Conservation (phyloP, 53 echinoderm and acorn worm genomes). For the Luidia sarsii region DNA sequence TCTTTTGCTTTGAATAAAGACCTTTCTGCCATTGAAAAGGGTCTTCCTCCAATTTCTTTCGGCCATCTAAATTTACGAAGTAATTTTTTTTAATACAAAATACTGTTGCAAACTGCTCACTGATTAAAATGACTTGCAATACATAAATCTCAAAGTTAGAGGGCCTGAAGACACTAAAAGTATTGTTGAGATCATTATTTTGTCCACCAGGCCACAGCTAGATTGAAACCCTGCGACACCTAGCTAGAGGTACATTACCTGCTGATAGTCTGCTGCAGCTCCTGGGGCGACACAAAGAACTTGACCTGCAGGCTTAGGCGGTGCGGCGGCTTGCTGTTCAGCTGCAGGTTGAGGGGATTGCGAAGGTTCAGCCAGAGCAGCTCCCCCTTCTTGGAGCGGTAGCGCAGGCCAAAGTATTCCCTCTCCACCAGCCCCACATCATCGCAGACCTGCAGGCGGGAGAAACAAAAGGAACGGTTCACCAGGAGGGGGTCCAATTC, state of each 20-base stretch:
- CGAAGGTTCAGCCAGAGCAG: constrained; percentile 93
- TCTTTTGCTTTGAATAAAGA: too few relatives aligned
- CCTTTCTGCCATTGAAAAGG: too few relatives aligned
- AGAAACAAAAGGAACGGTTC: too few relatives aligned
- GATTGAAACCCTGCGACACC: neutral
- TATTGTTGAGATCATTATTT: neutral
- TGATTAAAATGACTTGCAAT: too few relatives aligned
- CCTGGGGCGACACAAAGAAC: constrained; percentile 97
- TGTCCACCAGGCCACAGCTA: neutral
- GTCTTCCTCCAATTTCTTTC: neutral
- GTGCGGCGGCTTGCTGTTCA: constrained; percentile 80
- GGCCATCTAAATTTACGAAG: neutral
- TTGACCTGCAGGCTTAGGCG: constrained; percentile 98
- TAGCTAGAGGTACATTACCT: constrained; percentile 64
- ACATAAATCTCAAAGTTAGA: too few relatives aligned
- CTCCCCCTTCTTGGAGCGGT: constrained; percentile 87
- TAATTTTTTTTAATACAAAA: neutral
- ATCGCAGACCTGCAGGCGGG: constrained; percentile 98
- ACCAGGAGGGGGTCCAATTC: too few relatives aligned
- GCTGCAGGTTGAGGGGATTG: constrained; percentile 86
- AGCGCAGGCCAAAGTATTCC: constrained; percentile 95
- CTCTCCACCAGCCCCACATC: constrained; percentile 87
- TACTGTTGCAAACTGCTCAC: too few relatives aligned
- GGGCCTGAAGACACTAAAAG: too few relatives aligned
- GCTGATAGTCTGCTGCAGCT: constrained; percentile 90